Evolutionary conservation across 2,888 invertebrate species (phyloP), one percentile per base, ranked within the genome.

Genomic region (Lucinisca nassula): DNA sequence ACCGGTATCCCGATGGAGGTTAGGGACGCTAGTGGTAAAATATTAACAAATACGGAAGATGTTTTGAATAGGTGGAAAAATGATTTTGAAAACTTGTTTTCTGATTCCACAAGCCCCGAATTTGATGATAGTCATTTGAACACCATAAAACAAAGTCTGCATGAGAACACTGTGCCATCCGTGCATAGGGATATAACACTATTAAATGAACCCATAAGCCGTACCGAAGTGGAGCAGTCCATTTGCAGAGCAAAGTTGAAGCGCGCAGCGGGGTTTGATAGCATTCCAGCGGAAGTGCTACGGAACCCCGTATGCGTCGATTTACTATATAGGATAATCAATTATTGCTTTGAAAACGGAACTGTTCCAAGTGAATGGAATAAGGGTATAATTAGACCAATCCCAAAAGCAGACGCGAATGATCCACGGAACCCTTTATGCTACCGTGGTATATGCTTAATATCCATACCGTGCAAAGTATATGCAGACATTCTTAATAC

Each of bases 1-100:
- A 37, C 40, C 21, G 45, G 30, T 1, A 84, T 84, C n/a, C 84
- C 74, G 0, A 73, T 79, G 45, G 79, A 84, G 74, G 75, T 84
- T 32, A 58, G n/a, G 0, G 74, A 79, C 17, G 35, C 38, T 21
- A 79, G 17, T 73, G 61, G 61, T 61, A 4, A 17, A 4, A 21
- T 61, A 27, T 61, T 30, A 30, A 27, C 61, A 61, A 2, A 61
- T 61, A 61, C 27, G 27, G 61, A 61, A 10, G 30, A 21, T 61
- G 61, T 61, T 17, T 27, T 61, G 24, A 21, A 27, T 61, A 21
- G 61, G 30, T 61, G 61, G 61, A 61, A 61, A 61, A 61, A 17
- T 17, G 61, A 61, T 61, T 61, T 27, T 30, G 61, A 61, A 17
- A 21, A 61, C 8, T 30, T 61, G 30, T 61, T 61, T 27, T 30